Evolutionary conservation across 2,113 vertebrate genomes (phyloP).

Genomic region (Accipiter cooperii): DNA sequence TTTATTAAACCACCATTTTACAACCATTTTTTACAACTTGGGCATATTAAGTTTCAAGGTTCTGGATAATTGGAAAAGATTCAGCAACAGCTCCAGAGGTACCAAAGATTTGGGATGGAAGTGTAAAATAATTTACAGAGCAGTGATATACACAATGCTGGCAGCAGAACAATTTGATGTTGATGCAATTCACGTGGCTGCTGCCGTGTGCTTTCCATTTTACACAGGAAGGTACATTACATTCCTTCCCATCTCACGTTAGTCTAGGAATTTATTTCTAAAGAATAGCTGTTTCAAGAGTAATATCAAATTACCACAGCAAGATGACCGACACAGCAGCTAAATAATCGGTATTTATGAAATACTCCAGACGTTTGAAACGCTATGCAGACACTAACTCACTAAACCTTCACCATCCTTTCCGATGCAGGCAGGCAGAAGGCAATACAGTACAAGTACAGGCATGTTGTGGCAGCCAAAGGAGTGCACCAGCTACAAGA

Average conservation of each 20-base stretch:
- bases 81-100: conserved; percentile 2
- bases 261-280: neutral
- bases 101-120: neutral
- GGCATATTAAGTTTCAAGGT: conserved; percentile 44
- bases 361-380: neutral
- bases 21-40: conserved; percentile 28
- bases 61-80: conserved; percentile 52
- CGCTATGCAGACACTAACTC: neutral
- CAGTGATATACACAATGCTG: neutral
- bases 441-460: neutral
- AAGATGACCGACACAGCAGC: neutral
- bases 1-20: conserved; percentile 65
- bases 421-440: neutral
- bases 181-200: neutral
- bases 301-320: neutral
- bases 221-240: neutral
- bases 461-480: neutral
- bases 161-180: neutral
- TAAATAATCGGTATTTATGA: neutral
- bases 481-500: neutral
- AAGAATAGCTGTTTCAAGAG: neutral
- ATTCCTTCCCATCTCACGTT: neutral
- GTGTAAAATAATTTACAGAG: conserved; percentile 21
- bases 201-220: neutral
- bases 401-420: neutral